These are phyloP conservation scores for Seriola aureovittata DNA, from an alignment of 2,113 vertebrate genomes.

Conservation along the genomic window DNA sequence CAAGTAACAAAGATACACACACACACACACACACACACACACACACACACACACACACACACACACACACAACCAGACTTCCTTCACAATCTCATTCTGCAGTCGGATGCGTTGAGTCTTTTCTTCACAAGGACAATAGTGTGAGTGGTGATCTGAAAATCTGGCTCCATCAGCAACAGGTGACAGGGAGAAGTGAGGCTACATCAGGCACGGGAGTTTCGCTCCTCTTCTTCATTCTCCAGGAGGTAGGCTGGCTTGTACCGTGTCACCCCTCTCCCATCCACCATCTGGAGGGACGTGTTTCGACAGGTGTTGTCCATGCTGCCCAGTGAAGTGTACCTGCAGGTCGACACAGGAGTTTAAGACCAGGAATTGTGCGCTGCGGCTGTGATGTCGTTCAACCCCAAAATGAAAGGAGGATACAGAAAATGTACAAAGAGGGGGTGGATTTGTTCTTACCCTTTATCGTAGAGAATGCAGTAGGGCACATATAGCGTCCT, in stretches of 20 bases:
- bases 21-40: conserved; percentile 1
- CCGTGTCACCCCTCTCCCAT: conserved; percentile 81
- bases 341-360: conserved; percentile 54
- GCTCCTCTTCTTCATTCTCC: conserved; percentile 92
- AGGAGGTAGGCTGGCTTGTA: conserved; percentile 91
- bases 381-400: not conserved
- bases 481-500: conserved; percentile 93
- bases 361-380: not conserved
- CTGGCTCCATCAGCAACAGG: conserved; percentile 23
- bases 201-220: conserved; percentile 86
- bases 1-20: conserved; percentile 8
- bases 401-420: not conserved
- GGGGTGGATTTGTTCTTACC: conserved; percentile 83
- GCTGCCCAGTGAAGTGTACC: conserved; percentile 96
- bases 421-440: too few relatives aligned
- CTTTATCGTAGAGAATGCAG: conserved; percentile 96
- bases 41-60: not conserved
- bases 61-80: conserved; percentile 7
- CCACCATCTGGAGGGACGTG: conserved; percentile 82
- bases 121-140: not conserved
- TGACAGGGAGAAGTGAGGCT: not conserved
- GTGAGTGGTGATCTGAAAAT: not conserved
- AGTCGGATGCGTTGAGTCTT: not conserved
- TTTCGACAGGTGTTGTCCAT: conserved; percentile 91
- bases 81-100: conserved; percentile 1